A percentile compares a stretch with the other conserved stretches of the same genome.
Conservation (phyloP, 2,797 vertebrate genomes). For the Esox lucius region DNA sequence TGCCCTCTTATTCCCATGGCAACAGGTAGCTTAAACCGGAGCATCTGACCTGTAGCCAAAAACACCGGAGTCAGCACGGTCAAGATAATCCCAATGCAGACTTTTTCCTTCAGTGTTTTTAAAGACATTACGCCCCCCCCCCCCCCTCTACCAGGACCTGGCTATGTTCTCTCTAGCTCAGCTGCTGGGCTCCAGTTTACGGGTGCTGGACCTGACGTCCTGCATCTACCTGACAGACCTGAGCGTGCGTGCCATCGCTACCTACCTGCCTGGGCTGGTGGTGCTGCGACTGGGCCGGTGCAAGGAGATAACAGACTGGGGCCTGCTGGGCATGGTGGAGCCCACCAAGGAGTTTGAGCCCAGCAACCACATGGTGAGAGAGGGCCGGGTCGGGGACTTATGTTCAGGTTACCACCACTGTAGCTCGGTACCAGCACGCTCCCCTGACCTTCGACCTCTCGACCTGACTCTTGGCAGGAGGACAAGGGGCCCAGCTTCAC, state of each 20-base stretch:
- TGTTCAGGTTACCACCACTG: too few relatives aligned
- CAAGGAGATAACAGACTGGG: slow-evolving; percentile 82
- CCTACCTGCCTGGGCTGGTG: slow-evolving; percentile 67
- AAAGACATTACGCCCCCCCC: background rate
- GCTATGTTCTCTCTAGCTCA: slow-evolving; percentile 71
- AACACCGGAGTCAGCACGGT: too few relatives aligned
- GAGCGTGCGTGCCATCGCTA: slow-evolving; percentile 72
- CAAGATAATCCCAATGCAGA: background rate
- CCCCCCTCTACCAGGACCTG: slow-evolving; percentile 64
- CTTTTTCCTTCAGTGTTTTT: background rate
- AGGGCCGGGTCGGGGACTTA: background rate
- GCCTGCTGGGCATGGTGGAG: slow-evolving; percentile 78
- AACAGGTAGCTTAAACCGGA: too few relatives aligned
- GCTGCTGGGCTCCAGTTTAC: slow-evolving; percentile 66
- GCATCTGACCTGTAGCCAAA: too few relatives aligned
- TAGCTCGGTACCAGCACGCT: background rate
- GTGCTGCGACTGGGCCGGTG: slow-evolving; percentile 81
- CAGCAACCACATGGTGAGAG: slow-evolving; percentile 58
- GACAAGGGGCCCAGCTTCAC: slow-evolving; percentile 73
- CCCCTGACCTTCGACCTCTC: background rate
- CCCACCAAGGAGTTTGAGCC: slow-evolving; percentile 50
- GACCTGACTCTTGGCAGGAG: slow-evolving; percentile 48
- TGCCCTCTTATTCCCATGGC: background rate
- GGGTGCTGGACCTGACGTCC: slow-evolving; percentile 79
- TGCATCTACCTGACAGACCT: slow-evolving; percentile 77